Evolutionary conservation across 2,797 vertebrate genomes (phyloP).

Genomic region (Tapirus indicus): DNA sequence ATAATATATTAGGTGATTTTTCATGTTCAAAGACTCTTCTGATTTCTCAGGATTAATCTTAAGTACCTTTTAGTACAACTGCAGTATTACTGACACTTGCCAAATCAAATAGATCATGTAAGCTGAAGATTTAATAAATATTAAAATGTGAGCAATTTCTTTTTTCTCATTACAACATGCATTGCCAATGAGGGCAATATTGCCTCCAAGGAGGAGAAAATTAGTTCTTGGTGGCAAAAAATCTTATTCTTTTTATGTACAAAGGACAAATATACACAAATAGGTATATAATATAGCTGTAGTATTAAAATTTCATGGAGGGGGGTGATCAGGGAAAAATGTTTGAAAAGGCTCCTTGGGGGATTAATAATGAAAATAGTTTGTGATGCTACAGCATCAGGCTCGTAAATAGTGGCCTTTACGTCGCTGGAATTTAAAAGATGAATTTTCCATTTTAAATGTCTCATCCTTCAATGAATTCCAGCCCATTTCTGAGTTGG

Average conservation of each 20-base stretch:
- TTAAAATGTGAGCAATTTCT: conserved; percentile 41
- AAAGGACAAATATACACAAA: conserved; percentile 16
- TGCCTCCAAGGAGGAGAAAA: conserved; percentile 29
- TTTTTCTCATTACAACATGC: neutral
- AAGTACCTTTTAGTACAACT: conserved; percentile 57
- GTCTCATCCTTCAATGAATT: neutral
- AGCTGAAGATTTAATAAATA: conserved; percentile 62
- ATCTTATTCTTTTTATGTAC: neutral
- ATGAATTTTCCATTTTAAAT: neutral
- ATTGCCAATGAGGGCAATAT: neutral
- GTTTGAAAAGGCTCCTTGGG: neutral
- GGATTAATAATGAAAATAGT: neutral
- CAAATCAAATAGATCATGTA: conserved; percentile 44
- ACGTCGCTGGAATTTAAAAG: neutral
- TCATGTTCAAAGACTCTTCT: conserved; percentile 58
- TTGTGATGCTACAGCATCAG: neutral
- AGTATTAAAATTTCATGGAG: neutral
- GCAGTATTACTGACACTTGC: conserved; percentile 45
- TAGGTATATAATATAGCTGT: neutral
- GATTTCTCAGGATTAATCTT: conserved; percentile 61
- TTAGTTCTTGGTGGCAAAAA: conserved; percentile 14
- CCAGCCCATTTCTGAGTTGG: neutral
- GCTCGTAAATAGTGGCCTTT: neutral
- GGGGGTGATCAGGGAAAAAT: neutral
- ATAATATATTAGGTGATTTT: conserved; percentile 54